Percentiles rank a stretch among this genome's conserved stretches.
Conservation (phyloP, 1,140 invertebrate species). For the Venturia canescens region DNA sequence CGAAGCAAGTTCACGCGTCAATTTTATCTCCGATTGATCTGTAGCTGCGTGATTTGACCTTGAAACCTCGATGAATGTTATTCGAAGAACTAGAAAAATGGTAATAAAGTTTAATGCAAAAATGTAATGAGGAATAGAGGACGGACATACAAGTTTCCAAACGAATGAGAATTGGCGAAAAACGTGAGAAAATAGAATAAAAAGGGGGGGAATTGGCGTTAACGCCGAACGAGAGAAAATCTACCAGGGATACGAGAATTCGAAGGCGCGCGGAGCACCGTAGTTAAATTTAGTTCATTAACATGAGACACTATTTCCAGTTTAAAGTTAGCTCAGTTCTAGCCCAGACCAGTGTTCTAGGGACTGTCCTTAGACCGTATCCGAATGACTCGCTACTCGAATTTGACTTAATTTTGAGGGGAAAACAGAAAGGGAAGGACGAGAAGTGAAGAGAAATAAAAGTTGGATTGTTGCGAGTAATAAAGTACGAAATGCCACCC, state of each 20-base stretch:
- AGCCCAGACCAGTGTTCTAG: constrained; percentile 69
- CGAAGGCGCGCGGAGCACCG: constrained; percentile 63
- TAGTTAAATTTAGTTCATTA: constrained; percentile 73
- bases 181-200: no score
- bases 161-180: no score
- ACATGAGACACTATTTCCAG: constrained; percentile 72
- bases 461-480: background rate
- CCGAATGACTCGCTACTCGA: constrained; percentile 64
- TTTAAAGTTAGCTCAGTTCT: constrained; percentile 75
- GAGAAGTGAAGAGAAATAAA: background rate
- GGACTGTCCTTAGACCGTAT: constrained; percentile 59
- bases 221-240: constrained; percentile 24
- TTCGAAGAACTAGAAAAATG: no score
- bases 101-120: no score
- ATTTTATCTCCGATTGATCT: no score
- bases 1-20: no score
- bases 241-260: constrained; percentile 63
- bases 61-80: no score
- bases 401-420: constrained; percentile 57
- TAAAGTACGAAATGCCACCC: constrained; percentile 59
- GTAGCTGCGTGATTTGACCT: no score
- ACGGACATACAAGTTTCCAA: no score
- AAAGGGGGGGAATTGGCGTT: constrained; percentile 23
- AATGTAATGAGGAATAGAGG: no score
- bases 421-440: background rate